Conservation (phyloP, 2,797 vertebrate genomes). For the Champsocephalus esox region DNA sequence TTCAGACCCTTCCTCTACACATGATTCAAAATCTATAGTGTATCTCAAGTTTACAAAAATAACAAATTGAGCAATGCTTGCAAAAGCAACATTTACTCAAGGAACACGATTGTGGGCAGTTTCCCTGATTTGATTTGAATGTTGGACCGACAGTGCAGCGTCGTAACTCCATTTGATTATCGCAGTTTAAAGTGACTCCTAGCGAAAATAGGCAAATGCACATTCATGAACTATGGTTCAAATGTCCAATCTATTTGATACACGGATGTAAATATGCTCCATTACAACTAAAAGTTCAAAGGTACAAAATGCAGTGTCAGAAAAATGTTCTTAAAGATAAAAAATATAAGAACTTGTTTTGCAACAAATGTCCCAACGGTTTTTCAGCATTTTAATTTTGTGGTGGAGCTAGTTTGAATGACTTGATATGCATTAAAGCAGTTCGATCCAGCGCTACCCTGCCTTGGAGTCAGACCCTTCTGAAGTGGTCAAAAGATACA, state of each 20-base stretch:
- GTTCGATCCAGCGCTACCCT: too few relatives aligned
- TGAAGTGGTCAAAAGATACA: too few relatives aligned
- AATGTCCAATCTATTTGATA: neutral
- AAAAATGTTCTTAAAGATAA: neutral
- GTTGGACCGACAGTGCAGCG: neutral
- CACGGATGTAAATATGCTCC: neutral
- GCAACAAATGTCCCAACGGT: too few relatives aligned
- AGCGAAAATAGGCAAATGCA: neutral
- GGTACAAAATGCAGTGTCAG: neutral
- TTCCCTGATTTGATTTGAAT: slow-evolving; percentile 10
- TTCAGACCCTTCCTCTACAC: slow-evolving; percentile 1
- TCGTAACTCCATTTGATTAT: slow-evolving; percentile 3
- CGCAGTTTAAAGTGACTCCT: neutral
- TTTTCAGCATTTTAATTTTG: too few relatives aligned
- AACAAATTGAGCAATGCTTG: neutral
- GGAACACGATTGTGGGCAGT: neutral
- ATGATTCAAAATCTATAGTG: slow-evolving; percentile 6
- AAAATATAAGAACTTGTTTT: too few relatives aligned
- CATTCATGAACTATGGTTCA: neutral
- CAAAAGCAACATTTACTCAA: slow-evolving; percentile 1
- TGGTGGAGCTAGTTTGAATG: too few relatives aligned
- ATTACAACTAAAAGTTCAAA: too few relatives aligned
- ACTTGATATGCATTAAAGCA: too few relatives aligned
- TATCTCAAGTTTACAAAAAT: slow-evolving; percentile 7
- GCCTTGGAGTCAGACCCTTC: too few relatives aligned